A percentile compares a stretch with the other conserved stretches of the same genome.
Conservation (phyloP, 2,888 invertebrate species). For the Drosophila atripex region DNA sequence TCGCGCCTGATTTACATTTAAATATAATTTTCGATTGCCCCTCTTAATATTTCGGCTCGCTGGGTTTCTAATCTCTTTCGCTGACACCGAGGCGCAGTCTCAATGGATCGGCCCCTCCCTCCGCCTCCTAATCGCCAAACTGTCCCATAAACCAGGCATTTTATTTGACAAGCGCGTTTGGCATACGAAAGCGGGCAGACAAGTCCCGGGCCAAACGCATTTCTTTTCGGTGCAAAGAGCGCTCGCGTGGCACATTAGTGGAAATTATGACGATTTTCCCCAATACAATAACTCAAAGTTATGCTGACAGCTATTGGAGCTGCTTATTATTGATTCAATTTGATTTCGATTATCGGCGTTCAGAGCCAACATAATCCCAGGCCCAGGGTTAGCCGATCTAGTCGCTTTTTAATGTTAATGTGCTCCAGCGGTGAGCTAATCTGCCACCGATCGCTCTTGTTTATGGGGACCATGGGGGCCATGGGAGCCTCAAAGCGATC, state of each 20-base stretch:
- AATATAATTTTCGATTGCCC: slow-evolving; percentile 63
- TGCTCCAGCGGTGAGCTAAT: slow-evolving; percentile 30
- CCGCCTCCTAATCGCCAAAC: slow-evolving; percentile 71
- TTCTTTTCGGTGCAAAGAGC: slow-evolving; percentile 59
- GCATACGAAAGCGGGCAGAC: slow-evolving; percentile 59
- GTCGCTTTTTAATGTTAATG: slow-evolving; percentile 52
- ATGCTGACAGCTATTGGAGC: slow-evolving; percentile 64
- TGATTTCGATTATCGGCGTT: slow-evolving; percentile 71
- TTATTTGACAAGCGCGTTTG: slow-evolving; percentile 77
- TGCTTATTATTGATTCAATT: slow-evolving; percentile 73
- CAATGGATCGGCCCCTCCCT: slow-evolving; percentile 46
- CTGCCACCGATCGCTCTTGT: slow-evolving; percentile 41
- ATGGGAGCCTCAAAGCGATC: slow-evolving; percentile 28
- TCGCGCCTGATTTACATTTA: slow-evolving; percentile 75
- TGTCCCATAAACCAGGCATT: slow-evolving; percentile 78
- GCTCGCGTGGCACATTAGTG: slow-evolving; percentile 63
- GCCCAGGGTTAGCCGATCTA: slow-evolving; percentile 51
- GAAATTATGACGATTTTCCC: slow-evolving; percentile 76
- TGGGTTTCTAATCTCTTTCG: slow-evolving; percentile 74
- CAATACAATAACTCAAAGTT: slow-evolving; percentile 70
- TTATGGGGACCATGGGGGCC: slow-evolving; percentile 30
- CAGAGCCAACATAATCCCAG: slow-evolving; percentile 30
- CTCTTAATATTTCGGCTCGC: slow-evolving; percentile 52
- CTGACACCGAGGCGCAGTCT: slow-evolving; percentile 70
- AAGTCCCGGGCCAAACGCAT: slow-evolving; percentile 48